These are phyloP conservation scores for Psophia crepitans DNA, from an alignment of 2,113 vertebrate genomes.

Conservation along the genomic window DNA sequence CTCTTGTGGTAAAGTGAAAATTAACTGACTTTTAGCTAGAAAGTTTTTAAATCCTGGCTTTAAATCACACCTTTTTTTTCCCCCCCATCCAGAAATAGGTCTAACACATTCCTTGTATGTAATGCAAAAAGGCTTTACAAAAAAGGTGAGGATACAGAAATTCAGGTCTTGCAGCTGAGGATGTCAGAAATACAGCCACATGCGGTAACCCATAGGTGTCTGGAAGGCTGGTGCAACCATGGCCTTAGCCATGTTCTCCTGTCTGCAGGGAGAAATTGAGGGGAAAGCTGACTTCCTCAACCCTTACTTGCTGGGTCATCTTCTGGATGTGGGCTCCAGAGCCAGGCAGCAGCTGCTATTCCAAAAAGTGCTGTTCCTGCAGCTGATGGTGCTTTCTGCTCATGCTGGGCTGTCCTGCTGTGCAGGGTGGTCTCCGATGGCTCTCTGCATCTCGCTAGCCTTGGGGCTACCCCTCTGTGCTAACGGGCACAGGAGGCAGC, in stretches of 20 bases:
- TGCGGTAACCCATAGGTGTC: accelerated
- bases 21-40: background rate
- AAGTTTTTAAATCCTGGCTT: background rate
- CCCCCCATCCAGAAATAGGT: background rate
- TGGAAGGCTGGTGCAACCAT: background rate
- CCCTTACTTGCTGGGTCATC: background rate
- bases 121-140: background rate
- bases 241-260: background rate
- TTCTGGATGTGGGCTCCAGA: background rate
- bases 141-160: background rate
- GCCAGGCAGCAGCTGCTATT: background rate
- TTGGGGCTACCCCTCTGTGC: background rate
- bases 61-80: background rate
- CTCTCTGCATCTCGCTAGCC: too few relatives aligned
- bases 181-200: background rate
- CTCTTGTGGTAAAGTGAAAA: background rate
- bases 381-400: background rate
- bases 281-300: background rate
- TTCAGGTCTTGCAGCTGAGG: background rate
- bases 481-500: accelerated
- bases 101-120: background rate
- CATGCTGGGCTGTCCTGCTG: background rate
- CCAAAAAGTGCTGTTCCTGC: background rate
- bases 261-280: background rate
- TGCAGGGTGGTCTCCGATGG: accelerated